These are phyloP conservation scores for Atrina japonica DNA, from an alignment of 2,888 invertebrate genomes.

Conservation along the genomic window DNA sequence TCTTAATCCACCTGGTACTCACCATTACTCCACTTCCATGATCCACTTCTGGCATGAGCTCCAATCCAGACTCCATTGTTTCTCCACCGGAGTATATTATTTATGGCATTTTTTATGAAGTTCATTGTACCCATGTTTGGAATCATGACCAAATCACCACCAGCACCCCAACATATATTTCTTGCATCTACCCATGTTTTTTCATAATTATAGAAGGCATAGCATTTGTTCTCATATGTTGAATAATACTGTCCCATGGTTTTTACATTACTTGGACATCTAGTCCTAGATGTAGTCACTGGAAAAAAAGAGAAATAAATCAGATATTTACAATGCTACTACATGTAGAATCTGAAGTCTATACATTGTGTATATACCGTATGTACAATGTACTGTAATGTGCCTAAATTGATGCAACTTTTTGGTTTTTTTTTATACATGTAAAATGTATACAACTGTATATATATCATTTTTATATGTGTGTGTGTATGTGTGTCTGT, in stretches of 20 bases:
- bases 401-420: too few relatives aligned
- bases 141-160: slow-evolving; percentile 68
- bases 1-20: slow-evolving; percentile 2
- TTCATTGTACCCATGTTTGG: slow-evolving; percentile 62
- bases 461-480: too few relatives aligned
- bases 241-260: slow-evolving; percentile 10
- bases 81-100: slow-evolving; percentile 62
- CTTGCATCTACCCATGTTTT: slow-evolving; percentile 69
- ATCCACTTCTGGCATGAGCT: slow-evolving; percentile 57
- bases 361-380: too few relatives aligned
- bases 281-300: background rate
- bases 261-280: slow-evolving; percentile 8
- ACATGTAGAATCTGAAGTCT: too few relatives aligned
- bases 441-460: too few relatives aligned
- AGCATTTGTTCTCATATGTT: slow-evolving; percentile 60
- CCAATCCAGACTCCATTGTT: slow-evolving; percentile 73
- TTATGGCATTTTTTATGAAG: slow-evolving; percentile 53
- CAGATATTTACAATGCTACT: too few relatives aligned
- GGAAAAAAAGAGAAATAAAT: too few relatives aligned
- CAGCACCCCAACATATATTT: slow-evolving; percentile 65
- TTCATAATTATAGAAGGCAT: slow-evolving; percentile 66
- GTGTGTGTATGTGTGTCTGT: too few relatives aligned
- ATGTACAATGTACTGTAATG: too few relatives aligned
- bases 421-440: too few relatives aligned
- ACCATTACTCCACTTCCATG: slow-evolving; percentile 75